A percentile compares a stretch with the other conserved stretches of the same genome.
phyloP scores from a whole-genome alignment of 1,140 invertebrate species.

The Heliothis virescens region DNA sequence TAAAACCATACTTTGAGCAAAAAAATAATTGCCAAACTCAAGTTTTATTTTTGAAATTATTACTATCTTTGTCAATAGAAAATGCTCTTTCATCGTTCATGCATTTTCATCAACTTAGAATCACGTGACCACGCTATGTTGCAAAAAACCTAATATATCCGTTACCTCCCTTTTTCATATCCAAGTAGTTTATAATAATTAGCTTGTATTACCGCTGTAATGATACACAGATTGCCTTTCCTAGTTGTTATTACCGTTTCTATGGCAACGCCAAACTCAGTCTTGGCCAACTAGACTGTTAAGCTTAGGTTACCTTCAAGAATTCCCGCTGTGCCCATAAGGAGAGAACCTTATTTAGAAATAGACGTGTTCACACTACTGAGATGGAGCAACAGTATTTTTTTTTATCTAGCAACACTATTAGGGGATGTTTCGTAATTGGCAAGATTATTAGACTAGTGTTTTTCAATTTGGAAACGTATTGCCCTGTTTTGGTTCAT shows the following conservation, averaged over 20 bases:
- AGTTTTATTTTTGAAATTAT: too few relatives aligned
- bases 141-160: background rate
- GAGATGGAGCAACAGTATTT: background rate
- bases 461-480: background rate
- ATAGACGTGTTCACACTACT: background rate
- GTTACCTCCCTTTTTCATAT: background rate
- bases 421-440: background rate
- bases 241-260: background rate
- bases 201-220: slow-evolving; percentile 4
- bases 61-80: too few relatives aligned
- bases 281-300: background rate
- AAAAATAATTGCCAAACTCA: too few relatives aligned
- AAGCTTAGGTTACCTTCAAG: background rate
- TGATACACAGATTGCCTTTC: background rate
- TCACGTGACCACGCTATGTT: too few relatives aligned
- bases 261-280: background rate
- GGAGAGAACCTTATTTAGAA: background rate
- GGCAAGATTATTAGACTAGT: background rate
- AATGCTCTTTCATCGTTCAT: too few relatives aligned
- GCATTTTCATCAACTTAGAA: too few relatives aligned
- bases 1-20: too few relatives aligned
- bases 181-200: slow-evolving; percentile 1
- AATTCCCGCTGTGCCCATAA: background rate
- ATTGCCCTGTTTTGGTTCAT: too few relatives aligned
- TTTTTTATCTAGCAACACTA: background rate